Evolutionary conservation across 2,888 invertebrate genomes (phyloP).

Genomic region (Xanthostigma xanthostigma): DNA sequence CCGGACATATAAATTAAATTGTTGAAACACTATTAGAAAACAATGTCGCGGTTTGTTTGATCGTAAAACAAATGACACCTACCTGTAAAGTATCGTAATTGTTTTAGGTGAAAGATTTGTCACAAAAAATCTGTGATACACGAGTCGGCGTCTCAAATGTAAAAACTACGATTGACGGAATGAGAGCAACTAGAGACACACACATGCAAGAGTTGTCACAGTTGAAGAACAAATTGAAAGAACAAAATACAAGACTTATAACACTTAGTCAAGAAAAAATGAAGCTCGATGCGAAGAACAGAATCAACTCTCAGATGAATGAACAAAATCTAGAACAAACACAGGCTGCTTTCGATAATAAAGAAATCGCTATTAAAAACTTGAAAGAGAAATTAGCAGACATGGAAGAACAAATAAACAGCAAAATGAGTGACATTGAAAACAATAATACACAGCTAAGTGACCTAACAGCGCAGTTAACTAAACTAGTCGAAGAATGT

Average conservation of each 20-base stretch:
- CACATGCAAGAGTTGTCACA: conserved; percentile 78
- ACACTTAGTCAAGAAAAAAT: conserved; percentile 71
- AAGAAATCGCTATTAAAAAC: conserved; percentile 46
- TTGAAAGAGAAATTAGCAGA: conserved; percentile 53
- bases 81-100: conserved; percentile 1
- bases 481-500: conserved; percentile 51
- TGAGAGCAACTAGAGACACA: conserved; percentile 82
- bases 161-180: conserved; percentile 91
- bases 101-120: conserved; percentile 56
- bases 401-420: conserved; percentile 60
- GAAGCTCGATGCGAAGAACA: conserved; percentile 59
- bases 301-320: conserved; percentile 32
- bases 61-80: too few species aligned
- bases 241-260: conserved; percentile 68
- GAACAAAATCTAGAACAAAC: conserved; percentile 35
- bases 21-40: too few species aligned
- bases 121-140: conserved; percentile 68
- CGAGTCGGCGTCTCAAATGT: conserved; percentile 77
- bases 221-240: conserved; percentile 66
- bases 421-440: conserved; percentile 67
- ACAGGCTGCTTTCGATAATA: conserved; percentile 47
- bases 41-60: too few species aligned
- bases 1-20: too few species aligned
- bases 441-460: conserved; percentile 61
- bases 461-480: conserved; percentile 54